Conservation (phyloP, 2,113 vertebrate species). For the Rafetus swinhoei region DNA sequence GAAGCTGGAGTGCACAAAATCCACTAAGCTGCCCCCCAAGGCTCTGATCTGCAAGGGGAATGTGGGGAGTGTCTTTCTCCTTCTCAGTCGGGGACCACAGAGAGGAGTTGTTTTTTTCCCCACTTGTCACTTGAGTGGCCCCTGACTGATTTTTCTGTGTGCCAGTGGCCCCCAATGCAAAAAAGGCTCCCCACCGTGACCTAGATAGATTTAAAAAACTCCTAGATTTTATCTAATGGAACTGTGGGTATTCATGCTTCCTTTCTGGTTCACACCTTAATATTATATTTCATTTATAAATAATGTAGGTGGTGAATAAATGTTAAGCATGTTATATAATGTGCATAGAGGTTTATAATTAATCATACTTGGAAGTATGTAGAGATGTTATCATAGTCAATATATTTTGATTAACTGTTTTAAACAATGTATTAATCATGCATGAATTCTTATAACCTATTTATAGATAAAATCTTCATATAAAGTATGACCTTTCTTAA, state of each 20-base stretch:
- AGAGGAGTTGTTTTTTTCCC: too few species aligned
- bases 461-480: background rate
- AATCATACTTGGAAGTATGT: background rate
- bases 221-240: background rate
- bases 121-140: too few species aligned
- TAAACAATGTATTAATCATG: background rate
- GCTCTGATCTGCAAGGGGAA: too few species aligned
- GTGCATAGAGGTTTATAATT: background rate
- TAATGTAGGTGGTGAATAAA: background rate
- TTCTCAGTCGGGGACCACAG: too few species aligned
- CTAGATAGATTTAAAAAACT: background rate
- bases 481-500: background rate
- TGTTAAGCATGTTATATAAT: background rate
- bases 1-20: too few species aligned
- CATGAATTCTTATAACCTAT: background rate
- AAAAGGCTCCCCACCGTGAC: too few species aligned
- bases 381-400: background rate
- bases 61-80: too few species aligned
- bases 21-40: too few species aligned
- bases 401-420: background rate
- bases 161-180: too few species aligned
- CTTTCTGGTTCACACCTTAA: accelerated
- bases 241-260: background rate
- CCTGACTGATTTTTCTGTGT: too few species aligned
- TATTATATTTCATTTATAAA: background rate